Evolutionary conservation across 1,140 invertebrate species (phyloP), one percentile per base, ranked within the genome.

Genomic region (Coenobita brevimanus): DNA sequence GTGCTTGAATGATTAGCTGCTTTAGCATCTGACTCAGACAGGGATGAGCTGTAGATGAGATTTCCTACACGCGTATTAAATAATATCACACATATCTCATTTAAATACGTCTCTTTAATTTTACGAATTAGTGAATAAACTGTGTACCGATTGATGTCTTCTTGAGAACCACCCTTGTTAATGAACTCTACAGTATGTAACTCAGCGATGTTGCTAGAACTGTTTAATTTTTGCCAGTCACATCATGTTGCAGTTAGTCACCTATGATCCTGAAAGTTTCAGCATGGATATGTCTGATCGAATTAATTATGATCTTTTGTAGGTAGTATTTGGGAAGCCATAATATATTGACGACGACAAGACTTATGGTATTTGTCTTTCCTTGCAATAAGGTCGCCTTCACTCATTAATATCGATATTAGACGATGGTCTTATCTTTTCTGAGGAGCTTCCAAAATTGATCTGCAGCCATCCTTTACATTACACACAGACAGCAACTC

Each of bases 21-120:
- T 69, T 8, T 69, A 69, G 64, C 64, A 69, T 69, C 64, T 69
- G 64, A 69, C 64, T 69, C 64, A 69, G 64, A 69, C 64, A 69
- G 10, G 64, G 64, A 69, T 69, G 13, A 69, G 54, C 54, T 57
- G 54, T 57, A n/a, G n/a, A 57, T 57, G 54, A 57, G 54, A 57
- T 57, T 57, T 57, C 54, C 54, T 57, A 57, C 54, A 10, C 54
- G 54, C 54, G 10, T 57, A 57, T 57, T 57, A 57, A 57, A n/a
- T 57, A 57, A 57, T 57, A 57, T 13, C 54, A n/a, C n/a, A 57
- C 54, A 57, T 57, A 57, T 57, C 54, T 57, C n/a, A n/a, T 57
- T 57, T n/a, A n/a, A 57, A 57, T 57, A 57, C 10, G 54, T n/a
- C 54, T 57, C 54, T 57, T 57, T 57, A 57, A n/a, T 57, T 57